Base-by-base conservation (phyloP, 2,113 vertebrate species). In the Rissa tridactyla region DNA sequence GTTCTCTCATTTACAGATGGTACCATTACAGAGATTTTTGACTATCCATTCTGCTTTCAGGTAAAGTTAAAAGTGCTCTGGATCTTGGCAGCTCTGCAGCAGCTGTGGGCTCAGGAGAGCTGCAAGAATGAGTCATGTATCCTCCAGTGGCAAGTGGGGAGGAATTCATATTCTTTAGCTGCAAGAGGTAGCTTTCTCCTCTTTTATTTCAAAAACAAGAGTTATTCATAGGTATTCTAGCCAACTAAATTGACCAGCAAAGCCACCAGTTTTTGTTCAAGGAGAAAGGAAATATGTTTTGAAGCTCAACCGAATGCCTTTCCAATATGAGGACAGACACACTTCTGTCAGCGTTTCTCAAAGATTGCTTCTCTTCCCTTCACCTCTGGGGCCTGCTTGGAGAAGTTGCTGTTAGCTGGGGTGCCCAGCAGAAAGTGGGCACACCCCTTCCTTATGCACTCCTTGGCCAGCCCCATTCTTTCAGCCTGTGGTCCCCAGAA, bases 1-100 rank as follows among this genome's bases (percentile, higher is more conserved):
- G 88, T 94, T 91, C 70, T 91, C 92, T 96, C 94, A 87, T 94
- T 95, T 94, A 89, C 70, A 82, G 88, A 87, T 64, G 82, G 72
- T 38, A 87, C 65, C 61, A 84, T 96, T 95, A 80, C 51, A 86
- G 69, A 78, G 52, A 79, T 91, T 95, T 96, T 95, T 92, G 61
- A 70, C 83, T 95, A 82, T 82, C 66, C 38, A 58, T 85, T 92
- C 88, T 88, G 73, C 81, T 96, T 95, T 91, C 89, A 94, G 91
- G 73, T 87, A 51, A 95, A 91, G 89, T 94, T 95, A 82, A 94
- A 93, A 96, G 52, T 89, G 66, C 58, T 92, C 61, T 89, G 70
- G 54, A 94, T 95, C 78, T 91, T 94, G 92, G 92, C 94, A 94
- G 77, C 69, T 91, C 26, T 87, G 77, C 44, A 92, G 70, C 81